A percentile compares a stretch with the other conserved stretches of the same genome.
phyloP scores from a whole-genome alignment of 2,888 invertebrate species.

The Aphidius colemani region DNA sequence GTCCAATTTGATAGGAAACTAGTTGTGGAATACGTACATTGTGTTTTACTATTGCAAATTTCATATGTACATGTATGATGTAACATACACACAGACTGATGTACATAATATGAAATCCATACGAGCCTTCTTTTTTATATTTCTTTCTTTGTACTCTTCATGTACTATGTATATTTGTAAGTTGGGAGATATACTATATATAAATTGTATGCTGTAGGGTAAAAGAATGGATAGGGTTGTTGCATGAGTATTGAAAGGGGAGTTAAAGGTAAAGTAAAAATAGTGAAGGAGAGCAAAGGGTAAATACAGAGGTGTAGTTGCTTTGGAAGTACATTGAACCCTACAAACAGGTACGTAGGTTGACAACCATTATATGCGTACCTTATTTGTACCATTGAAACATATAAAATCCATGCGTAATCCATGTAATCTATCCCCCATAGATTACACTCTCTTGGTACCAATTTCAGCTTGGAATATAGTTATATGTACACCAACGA shows the following conservation, averaged over 20 bases:
- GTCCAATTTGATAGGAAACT: constrained; percentile 52
- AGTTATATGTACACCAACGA: no score
- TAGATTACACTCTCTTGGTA: constrained; percentile 27
- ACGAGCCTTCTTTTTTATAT: neutral
- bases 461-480: neutral
- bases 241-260: constrained; percentile 31
- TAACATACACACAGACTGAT: no score
- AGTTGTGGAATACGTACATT: constrained; percentile 12
- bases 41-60: no score
- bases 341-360: constrained; percentile 51
- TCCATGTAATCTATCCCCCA: constrained; percentile 35
- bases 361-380: constrained; percentile 48
- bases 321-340: constrained; percentile 60
- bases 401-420: constrained; percentile 56
- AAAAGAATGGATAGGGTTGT: constrained; percentile 32
- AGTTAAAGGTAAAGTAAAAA: constrained; percentile 14
- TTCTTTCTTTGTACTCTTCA: constrained; percentile 4
- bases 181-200: constrained; percentile 20
- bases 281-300: constrained; percentile 29
- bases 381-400: constrained; percentile 54
- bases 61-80: no score
- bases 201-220: constrained; percentile 18
- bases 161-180: no score
- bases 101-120: no score
- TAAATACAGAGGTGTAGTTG: constrained; percentile 55